phyloP scores from a whole-genome alignment of 2,113 vertebrate species.

The Orientallactaga bullata region DNA sequence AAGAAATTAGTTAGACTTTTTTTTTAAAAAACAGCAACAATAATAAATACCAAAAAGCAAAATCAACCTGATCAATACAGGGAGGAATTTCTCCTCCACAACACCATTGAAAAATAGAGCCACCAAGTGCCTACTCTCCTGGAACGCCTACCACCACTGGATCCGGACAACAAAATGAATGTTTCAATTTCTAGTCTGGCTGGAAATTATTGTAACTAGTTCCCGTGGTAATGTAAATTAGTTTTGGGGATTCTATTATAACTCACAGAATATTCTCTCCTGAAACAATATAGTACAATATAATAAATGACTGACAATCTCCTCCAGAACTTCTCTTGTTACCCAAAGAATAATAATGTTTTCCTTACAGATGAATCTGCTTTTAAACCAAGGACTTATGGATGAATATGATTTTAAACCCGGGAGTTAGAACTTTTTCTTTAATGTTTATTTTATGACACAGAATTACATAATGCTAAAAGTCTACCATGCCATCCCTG shows the following conservation, averaged over 20 bases:
- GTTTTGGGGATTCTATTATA: conserved; percentile 16
- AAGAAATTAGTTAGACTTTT: conserved; percentile 25
- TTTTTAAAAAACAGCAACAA: neutral
- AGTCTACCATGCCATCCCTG: neutral
- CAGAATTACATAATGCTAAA: neutral
- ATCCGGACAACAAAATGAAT: conserved; percentile 36
- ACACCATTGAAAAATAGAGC: conserved; percentile 35
- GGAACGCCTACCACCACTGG: neutral
- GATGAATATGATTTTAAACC: neutral
- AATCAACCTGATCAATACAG: neutral
- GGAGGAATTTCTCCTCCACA: conserved; percentile 12
- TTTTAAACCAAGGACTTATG: conserved; percentile 16
- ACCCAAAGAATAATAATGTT: conserved; percentile 34
- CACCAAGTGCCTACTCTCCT: neutral
- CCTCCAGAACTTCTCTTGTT: neutral
- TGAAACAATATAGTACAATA: neutral
- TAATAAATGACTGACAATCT: neutral
- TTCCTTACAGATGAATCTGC: conserved; percentile 13
- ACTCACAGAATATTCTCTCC: neutral
- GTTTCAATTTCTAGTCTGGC: conserved; percentile 27
- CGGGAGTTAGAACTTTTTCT: conserved; percentile 13
- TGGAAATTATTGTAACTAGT: conserved; percentile 52
- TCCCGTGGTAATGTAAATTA: conserved; percentile 52
- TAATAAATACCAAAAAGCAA: conserved; percentile 39
- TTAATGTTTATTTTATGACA: conserved; percentile 19